A percentile compares a stretch with the other conserved stretches of the same genome.
Conservation (phyloP, 2,888 invertebrate species). For the Molorchus minor region DNA sequence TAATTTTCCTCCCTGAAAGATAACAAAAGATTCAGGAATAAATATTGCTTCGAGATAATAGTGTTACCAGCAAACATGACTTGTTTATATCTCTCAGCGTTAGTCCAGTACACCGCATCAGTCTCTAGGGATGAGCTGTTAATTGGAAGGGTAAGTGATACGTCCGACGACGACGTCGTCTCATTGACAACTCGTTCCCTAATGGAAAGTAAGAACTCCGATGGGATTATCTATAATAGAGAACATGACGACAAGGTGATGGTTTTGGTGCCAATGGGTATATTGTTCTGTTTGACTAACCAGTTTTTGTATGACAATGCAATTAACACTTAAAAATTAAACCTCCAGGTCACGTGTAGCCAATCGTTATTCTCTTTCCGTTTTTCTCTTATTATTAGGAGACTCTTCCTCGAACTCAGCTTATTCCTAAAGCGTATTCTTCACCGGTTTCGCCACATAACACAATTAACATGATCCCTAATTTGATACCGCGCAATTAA, state of each 20-base stretch:
- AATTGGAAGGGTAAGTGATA: constrained; percentile 40
- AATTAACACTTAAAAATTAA: too few relatives aligned
- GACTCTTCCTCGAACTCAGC: background rate
- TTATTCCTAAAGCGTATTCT: too few relatives aligned
- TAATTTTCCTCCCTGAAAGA: background rate
- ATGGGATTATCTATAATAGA: too few relatives aligned
- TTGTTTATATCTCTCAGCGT: constrained; percentile 21
- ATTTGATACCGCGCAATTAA: background rate
- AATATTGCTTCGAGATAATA: constrained; percentile 33
- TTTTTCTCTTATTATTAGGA: too few relatives aligned
- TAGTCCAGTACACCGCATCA: constrained; percentile 30
- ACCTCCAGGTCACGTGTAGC: background rate
- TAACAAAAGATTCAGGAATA: constrained; percentile 37
- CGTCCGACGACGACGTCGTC: constrained; percentile 34
- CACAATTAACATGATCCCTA: background rate
- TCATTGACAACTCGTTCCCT: too few relatives aligned
- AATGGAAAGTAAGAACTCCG: too few relatives aligned
- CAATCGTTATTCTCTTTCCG: background rate
- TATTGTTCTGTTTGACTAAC: too few relatives aligned
- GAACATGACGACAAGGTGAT: too few relatives aligned
- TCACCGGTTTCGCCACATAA: background rate
- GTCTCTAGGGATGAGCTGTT: constrained; percentile 40
- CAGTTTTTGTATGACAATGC: too few relatives aligned
- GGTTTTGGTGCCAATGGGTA: too few relatives aligned
- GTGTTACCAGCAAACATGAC: constrained; percentile 25